Evolutionary conservation across 2,888 invertebrate genomes (phyloP), one percentile per base, ranked within the genome.

Genomic region (Panzeria rudis): DNA sequence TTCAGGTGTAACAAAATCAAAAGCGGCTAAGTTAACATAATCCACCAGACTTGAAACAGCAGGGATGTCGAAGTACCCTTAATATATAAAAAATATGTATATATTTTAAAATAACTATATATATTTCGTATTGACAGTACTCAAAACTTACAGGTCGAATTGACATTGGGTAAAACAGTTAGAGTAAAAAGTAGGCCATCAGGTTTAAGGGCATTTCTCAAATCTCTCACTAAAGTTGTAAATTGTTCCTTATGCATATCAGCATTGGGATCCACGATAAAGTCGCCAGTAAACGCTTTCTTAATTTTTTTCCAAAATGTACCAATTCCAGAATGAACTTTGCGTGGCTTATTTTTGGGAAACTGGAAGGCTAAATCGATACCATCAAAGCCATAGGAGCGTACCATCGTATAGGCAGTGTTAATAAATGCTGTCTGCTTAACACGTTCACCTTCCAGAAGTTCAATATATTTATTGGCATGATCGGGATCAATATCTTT

Each of bases 301-400:
- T 97, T 97, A 86, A 97, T 91, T 3, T 94, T 94, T 88, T 96
- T 95, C 95, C 96, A 97, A 87, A 95, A 91, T 90, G 92, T 88
- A 92, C 95, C 94, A 87, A 94, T 91, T 4, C 94, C 94, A 52
- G 95, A 93, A 52, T 92, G 95, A 83, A 96, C 94, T 93, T 97
- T 96, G 93, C 96, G 95, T 25, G 96, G 96, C 91, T 96, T 96
- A 86, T 94, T 94, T 69, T 94, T 94, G 1, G 97, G 96, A 93
- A 97, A 97, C 92, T 97, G 95, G 96, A 97, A 97, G 1, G 96
- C 96, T 38, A 97, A 93, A 91, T 98, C 98, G 54, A 98, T 93
- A 1, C 98, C 98, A 91, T 98, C 97, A 88, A 98, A 98, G 15
- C 95, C 95, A 89, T 97, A 95, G 79, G 96, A 95, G 86, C 95